Evolutionary conservation across 2,113 vertebrate species (phyloP), one percentile per base, ranked within the genome.

Genomic region (Aix galericulata): DNA sequence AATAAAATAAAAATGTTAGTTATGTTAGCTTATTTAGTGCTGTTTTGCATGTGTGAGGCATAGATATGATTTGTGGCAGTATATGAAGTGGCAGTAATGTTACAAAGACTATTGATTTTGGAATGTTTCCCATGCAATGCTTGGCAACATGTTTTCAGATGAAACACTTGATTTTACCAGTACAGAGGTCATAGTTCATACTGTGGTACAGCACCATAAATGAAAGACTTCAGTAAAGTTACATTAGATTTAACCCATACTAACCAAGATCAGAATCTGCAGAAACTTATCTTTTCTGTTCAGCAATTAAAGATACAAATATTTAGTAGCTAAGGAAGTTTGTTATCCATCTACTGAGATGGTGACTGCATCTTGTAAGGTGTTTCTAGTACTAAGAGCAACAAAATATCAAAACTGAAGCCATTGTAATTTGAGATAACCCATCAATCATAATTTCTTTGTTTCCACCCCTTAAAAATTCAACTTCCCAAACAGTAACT

Each of bases 61-160:
- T 9, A 5, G 44, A 53, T 88, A 81, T 73, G 81, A 94, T 95
- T 95, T 95, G 15, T 40, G 40, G 40, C 12, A 40, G 40, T 40
- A 40, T 40, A 40, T 80, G 84, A 93, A 93, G 46, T 36, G 13
- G 44, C 34, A 92, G 91, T 89, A 96, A 86, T 82, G 27, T 90
- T 95, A 88, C 80, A 83, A 92, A 64, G 40, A 56, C 11, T 89
- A 93, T 85, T 93, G 91, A 95, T 96, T 94, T 96, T 58, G 68
- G 72, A 88, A 84, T 11, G 63, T 63, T 83, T 94, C 67, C 55
- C 29, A 31, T 4, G 4, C 52, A 60, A 74, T 55, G 4, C 5
- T 86, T 83, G 64, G 22, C 38, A 66, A 81, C 50, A 17, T 46
- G 75, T 96, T 92, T 89, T 79, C 68, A 75, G 40, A 27, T 44